Evolutionary conservation across 2,797 vertebrate genomes (phyloP).

Genomic region (Eutrigla gurnardus): DNA sequence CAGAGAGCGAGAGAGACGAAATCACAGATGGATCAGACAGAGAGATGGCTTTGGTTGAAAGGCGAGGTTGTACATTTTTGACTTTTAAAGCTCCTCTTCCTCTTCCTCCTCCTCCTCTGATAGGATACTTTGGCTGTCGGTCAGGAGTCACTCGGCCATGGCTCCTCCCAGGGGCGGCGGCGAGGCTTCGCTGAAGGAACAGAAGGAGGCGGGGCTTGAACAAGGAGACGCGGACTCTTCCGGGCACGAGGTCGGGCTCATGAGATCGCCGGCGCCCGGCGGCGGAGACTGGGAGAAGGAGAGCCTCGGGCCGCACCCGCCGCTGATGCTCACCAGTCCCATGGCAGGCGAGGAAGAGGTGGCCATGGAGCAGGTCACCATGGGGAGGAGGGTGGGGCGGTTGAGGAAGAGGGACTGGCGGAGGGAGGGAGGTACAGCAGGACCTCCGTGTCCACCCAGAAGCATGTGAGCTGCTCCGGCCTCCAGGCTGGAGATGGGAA

Average conservation of each 20-base stretch:
- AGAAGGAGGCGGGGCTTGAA: constrained; percentile 89
- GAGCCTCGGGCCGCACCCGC: constrained; percentile 69
- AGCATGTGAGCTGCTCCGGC: constrained; percentile 86
- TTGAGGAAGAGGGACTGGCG: constrained; percentile 90
- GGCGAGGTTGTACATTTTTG: constrained; percentile 79
- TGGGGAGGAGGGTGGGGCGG: constrained; percentile 87
- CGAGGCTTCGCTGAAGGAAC: constrained; percentile 84
- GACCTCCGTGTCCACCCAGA: constrained; percentile 80
- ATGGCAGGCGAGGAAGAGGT: constrained; percentile 75
- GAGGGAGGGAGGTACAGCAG: constrained; percentile 75
- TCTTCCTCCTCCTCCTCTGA: constrained; percentile 67
- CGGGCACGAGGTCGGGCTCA: constrained; percentile 85
- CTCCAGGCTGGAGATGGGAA: constrained; percentile 89
- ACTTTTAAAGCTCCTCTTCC: constrained; percentile 77
- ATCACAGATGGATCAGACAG: constrained; percentile 74
- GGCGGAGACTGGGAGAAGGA: constrained; percentile 77
- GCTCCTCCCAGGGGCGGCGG: constrained; percentile 86
- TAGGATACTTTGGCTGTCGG: constrained; percentile 57
- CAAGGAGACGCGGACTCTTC: constrained; percentile 83
- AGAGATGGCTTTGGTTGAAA: constrained; percentile 88
- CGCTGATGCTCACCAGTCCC: constrained; percentile 79
- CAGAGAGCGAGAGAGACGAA: constrained; percentile 56
- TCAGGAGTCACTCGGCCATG: constrained; percentile 85
- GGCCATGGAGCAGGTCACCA: constrained; percentile 78
- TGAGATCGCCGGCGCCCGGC: constrained; percentile 77